Base-by-base conservation (phyloP, 2,113 vertebrate genomes). In the Aleadryas rufinucha region DNA sequence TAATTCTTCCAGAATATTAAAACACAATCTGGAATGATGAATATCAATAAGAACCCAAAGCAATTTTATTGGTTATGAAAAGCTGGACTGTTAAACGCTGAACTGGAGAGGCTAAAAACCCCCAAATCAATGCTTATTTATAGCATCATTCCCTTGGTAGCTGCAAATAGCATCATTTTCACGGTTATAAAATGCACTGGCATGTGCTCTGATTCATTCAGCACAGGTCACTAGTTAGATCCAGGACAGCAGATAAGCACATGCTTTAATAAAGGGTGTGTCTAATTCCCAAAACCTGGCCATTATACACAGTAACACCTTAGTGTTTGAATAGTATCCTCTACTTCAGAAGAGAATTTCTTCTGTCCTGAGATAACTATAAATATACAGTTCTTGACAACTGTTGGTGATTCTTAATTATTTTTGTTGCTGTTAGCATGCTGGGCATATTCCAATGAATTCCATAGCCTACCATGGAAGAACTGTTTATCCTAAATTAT, bases 1-100 rank as follows among this genome's bases (percentile, higher is more conserved):
- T 47, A 57, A 83, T 78, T 82, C 31, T 74, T 84, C 41, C 10
- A 52, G 66, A 97, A 89, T 91, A 94, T 66, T 92, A 87, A 91
- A 80, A 41, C 19, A 22, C 41, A 52, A 53, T 80, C 82, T 87
- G 44, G 84, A 95, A 83, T 52, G 49, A 96, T 81, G 84, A 66
- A 41, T 74, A 92, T 65, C 64, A 41, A 13, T 26, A 83, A 61
- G 83, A 77, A 37, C 26, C 41, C 60, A 60, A n/a, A 69, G 42
- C 21, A 23, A 7, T 79, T 72, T 79, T 53, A 81, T 14, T 45
- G 27, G 54, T n/a, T n/a, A 63, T 77, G 85, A 93, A 97, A 97
- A 86, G 61, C 28, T 22, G 19, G 69, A 74, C 45, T 81, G 44
- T 41, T 92, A 82, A 72, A 87, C 4, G 11, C 71, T 76, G 56